Percentiles rank a stretch among this genome's conserved stretches.
Conservation (phyloP, 2,888 invertebrate genomes). For the Epistrophella euchroma region DNA sequence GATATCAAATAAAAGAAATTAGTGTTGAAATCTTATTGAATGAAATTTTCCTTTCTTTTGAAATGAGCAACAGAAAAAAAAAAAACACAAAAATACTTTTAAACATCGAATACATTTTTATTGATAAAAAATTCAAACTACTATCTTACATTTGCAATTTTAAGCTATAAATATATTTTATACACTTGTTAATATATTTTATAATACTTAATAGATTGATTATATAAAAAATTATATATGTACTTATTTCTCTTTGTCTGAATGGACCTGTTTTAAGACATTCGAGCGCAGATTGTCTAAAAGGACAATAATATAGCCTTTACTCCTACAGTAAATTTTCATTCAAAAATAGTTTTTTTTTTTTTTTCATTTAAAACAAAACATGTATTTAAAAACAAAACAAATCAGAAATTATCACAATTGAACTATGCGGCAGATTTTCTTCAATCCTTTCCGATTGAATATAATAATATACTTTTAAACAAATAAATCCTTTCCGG, state of each 20-base stretch:
- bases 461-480: not conserved
- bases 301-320: slow-evolving; percentile 61
- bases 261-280: slow-evolving; percentile 56
- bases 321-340: slow-evolving; percentile 72
- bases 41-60: not conserved
- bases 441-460: not conserved
- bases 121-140: slow-evolving; percentile 59
- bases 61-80: not conserved
- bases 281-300: slow-evolving; percentile 66
- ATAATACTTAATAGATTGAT: slow-evolving; percentile 44
- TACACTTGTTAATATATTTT: slow-evolving; percentile 32
- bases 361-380: slow-evolving; percentile 27
- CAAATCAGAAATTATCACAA: slow-evolving; percentile 39
- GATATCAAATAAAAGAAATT: no score
- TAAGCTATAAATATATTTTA: slow-evolving; percentile 57
- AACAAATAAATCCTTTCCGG: not conserved
- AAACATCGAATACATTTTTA: slow-evolving; percentile 64
- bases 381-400: slow-evolving; percentile 10
- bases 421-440: slow-evolving; percentile 32
- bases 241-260: slow-evolving; percentile 40
- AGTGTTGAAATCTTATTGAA: no score
- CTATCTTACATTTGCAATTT: slow-evolving; percentile 68
- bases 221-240: slow-evolving; percentile 63
- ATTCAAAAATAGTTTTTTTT: slow-evolving; percentile 69
- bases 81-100: not conserved